Evolutionary conservation across 1,140 invertebrate genomes (phyloP).

Genomic region (Cardiocondyla obscurior): DNA sequence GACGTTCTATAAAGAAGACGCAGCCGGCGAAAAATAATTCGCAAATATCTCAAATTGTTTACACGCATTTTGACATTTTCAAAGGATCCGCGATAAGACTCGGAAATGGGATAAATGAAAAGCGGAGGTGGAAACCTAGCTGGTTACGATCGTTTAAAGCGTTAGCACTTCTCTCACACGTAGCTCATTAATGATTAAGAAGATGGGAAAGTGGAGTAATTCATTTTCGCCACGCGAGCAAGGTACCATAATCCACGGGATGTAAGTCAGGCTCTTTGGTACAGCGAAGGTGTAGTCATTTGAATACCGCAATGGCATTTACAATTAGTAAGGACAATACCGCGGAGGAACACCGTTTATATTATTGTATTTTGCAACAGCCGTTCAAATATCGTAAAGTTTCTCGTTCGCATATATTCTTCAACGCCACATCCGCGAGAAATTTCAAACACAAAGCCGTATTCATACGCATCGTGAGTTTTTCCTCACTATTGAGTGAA

Average conservation of each 20-base stretch:
- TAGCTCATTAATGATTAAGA: slow-evolving; percentile 51
- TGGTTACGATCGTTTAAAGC: slow-evolving; percentile 44
- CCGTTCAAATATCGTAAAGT: slow-evolving; percentile 35
- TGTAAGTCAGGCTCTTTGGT: slow-evolving; percentile 31
- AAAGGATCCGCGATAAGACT: slow-evolving; percentile 10
- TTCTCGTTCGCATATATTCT: no score
- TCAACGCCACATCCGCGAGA: no score
- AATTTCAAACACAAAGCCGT: background rate
- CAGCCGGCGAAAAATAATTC: background rate
- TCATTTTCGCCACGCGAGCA: slow-evolving; percentile 15
- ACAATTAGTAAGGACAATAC: slow-evolving; percentile 32
- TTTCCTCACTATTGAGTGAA: no score
- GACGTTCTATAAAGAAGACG: background rate
- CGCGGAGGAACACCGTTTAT: background rate
- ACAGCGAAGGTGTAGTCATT: slow-evolving; percentile 8
- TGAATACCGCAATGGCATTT: slow-evolving; percentile 25
- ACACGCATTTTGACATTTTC: background rate
- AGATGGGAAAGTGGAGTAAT: slow-evolving; percentile 50
- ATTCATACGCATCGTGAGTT: background rate
- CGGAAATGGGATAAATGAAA: slow-evolving; percentile 41
- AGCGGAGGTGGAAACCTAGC: background rate
- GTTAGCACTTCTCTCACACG: slow-evolving; percentile 33
- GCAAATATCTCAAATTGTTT: background rate
- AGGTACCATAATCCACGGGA: slow-evolving; percentile 23
- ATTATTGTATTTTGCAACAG: slow-evolving; percentile 36